Evolutionary conservation across 1,140 invertebrate species (phyloP), one percentile per base, ranked within the genome.

Genomic region (Rhizoglyphus robini): DNA sequence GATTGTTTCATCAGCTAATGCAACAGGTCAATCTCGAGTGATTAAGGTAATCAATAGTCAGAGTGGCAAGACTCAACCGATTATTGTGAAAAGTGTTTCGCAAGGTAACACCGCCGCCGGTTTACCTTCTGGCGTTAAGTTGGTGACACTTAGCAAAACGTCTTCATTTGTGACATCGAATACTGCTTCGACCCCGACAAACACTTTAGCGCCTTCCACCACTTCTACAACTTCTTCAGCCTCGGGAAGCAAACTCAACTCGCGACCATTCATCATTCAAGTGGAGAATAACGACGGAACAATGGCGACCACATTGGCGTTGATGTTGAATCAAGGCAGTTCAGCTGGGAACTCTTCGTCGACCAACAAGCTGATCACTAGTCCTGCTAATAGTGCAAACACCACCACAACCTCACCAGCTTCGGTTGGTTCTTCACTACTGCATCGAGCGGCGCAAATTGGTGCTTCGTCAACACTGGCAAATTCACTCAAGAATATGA

Each of bases 221-320:
- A 49, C 47, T 4, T 20, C 38, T 11, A 41, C 38, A 46, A 46
- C 41, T n/a, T n/a, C 41, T n/a, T n/a, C 41, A 46, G 23, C 41
- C 18, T 46, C 41, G 15, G 41, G 41, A 46, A 46, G 15, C 23
- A 20, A 20, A 15, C 18, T 46, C 23, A 46, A 46, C 18, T n/a
- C 48, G 13, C 48, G 29, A 2, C 48, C 48, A n/a, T n/a, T 51
- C 23, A 23, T 51, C 15, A 27, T 51, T 25, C 23, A 60, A 46
- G 15, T 20, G 2, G 15, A 29, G n/a, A 5, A 54, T 32, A 8
- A 15, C 27, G 29, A 60, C 13, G 32, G n/a, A 11, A 60, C 2
- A n/a, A 60, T 60, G 58, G 58, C 58, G 8, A 60, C 58, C n/a
- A 60, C 58, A 4, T 60, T 60, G 27, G 58, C 58, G 29, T 46